phyloP scores from a whole-genome alignment of 2,113 vertebrate genomes.

The Ageneiosus marmoratus region DNA sequence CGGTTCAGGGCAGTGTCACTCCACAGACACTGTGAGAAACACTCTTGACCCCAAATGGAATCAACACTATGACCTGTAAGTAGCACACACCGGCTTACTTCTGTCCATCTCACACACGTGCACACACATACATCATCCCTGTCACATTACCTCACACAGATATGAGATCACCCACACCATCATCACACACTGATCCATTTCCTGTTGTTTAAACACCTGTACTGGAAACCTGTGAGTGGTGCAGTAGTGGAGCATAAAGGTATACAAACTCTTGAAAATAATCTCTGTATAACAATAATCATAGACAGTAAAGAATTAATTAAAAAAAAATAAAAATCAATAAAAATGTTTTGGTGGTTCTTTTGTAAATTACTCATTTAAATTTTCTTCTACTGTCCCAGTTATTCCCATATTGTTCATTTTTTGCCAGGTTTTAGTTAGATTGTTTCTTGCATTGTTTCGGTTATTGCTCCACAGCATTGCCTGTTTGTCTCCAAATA shows the following conservation, averaged over 20 bases:
- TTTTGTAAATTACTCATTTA: not conserved
- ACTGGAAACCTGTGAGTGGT: not conserved
- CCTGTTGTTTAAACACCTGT: not conserved
- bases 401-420: not conserved
- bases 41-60: constrained; percentile 99
- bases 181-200: not conserved
- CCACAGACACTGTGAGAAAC: constrained; percentile 99
- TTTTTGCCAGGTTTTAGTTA: not conserved
- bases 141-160: not conserved
- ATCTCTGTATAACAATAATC: not conserved
- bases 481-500: not conserved
- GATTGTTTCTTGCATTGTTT: not conserved
- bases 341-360: not conserved
- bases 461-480: not conserved
- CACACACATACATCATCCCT: not conserved
- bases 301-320: not conserved
- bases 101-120: not conserved
- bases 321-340: too few relatives aligned
- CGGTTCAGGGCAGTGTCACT: constrained; percentile 98
- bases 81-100: constrained; percentile 82
- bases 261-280: not conserved
- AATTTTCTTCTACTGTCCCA: not conserved
- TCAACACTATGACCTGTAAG: constrained; percentile 99
- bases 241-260: not conserved
- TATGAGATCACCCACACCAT: not conserved